Evolutionary conservation across 2,888 invertebrate genomes (phyloP), one percentile per base, ranked within the genome.

Genomic region (Lycophotia porphyrea): DNA sequence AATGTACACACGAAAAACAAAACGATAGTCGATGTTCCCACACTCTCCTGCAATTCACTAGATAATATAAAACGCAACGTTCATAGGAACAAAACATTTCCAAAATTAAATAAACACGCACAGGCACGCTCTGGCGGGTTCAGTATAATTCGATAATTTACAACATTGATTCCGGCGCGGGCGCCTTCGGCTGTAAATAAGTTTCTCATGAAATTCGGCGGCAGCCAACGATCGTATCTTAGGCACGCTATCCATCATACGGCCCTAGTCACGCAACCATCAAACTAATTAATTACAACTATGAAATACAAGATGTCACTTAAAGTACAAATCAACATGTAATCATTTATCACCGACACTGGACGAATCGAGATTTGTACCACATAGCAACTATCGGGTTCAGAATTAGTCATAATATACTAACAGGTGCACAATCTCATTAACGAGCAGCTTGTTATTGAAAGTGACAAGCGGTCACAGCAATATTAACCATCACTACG

Each of bases 21-120:
- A 90, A 89, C 91, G 90, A 89, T 90, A 89, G 90, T 91, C 85
- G 81, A 87, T 88, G 89, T 93, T 93, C 91, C 92, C 92, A 92
- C 91, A 91, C 90, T 94, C 92, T 93, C 92, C 92, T 92, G 94
- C 93, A 91, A 90, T 91, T 89, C 84, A 87, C 89, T 89, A 90
- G 89, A 89, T 88, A 86, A 86, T 90, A 88, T 89, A 91, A 90
- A 91, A 90, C 89, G 87, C 88, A 88, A 85, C 83, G 88, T 89
- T 94, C 94, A 94, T 94, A 93, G 91, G 92, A 93, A 94, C 94
- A 94, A 94, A 95, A 94, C 93, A 91, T 89, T 93, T 91, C 89
- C 89, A 89, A 94, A 95, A 94, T 95, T 94, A 95, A 95, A 95
- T 95, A 95, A 95, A 94, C 95, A 95, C 94, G 93, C 93, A 94